Conservation (phyloP, 35 echinoderm and acorn worm genomes). For the Ophiothrix spiculata region DNA sequence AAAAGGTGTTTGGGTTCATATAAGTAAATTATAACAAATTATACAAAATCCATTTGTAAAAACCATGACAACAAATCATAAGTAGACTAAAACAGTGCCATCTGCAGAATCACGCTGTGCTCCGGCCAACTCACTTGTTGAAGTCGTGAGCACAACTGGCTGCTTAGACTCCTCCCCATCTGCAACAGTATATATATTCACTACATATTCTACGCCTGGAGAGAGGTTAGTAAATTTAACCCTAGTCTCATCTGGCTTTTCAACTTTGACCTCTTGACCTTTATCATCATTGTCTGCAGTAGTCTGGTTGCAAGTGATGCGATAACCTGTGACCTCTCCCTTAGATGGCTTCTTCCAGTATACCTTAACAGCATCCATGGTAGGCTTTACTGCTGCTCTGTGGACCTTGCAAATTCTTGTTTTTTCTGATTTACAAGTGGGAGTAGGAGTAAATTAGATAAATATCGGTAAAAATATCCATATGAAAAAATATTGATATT, state of each 20-base stretch:
- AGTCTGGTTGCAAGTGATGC: slow-evolving; percentile 40
- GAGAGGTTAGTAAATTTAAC: neutral
- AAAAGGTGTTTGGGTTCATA: too few species aligned
- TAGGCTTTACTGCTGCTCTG: slow-evolving; percentile 37
- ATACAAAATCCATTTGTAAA: too few species aligned
- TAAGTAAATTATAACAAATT: too few species aligned
- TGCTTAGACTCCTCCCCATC: neutral
- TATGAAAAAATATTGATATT: neutral
- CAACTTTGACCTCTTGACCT: slow-evolving; percentile 9
- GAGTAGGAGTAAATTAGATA: neutral
- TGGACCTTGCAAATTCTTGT: slow-evolving; percentile 42
- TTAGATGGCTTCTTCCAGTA: slow-evolving; percentile 58
- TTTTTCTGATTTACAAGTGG: neutral
- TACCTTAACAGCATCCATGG: slow-evolving; percentile 24
- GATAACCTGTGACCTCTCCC: slow-evolving; percentile 55
- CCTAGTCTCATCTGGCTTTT: neutral
- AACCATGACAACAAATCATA: too few species aligned
- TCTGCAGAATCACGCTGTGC: too few species aligned
- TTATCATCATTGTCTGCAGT: slow-evolving; percentile 3
- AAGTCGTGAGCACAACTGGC: neutral
- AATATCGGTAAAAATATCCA: neutral
- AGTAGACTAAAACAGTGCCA: too few species aligned
- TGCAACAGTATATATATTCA: neutral
- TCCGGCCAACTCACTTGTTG: neutral
- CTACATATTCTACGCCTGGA: neutral